Evolutionary conservation across 2,113 vertebrate species (phyloP), one percentile per base, ranked within the genome.

Genomic region (Lathamus discolor): DNA sequence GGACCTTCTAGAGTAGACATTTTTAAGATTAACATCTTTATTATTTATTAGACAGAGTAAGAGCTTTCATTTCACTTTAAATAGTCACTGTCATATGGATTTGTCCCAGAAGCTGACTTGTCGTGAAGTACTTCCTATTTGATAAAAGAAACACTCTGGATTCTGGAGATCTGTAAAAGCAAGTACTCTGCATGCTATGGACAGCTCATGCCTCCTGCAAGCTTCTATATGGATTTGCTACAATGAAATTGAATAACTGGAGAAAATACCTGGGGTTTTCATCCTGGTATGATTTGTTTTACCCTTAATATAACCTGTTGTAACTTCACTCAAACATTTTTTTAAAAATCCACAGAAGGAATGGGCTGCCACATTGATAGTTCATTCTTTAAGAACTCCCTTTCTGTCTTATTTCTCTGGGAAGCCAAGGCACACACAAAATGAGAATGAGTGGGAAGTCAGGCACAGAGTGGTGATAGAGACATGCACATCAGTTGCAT

Each of bases 11-110:
- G 83, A 96, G 62, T 80, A 92, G 88, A 83, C 39, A 44, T 91
- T 89, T 92, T 73, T 67, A 93, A 85, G 67, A 80, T 85, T 19
- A 95, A 87, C 59, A 61, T 87, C 83, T 92, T 83, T 91, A 74
- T 95, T 93, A 96, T 96, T 95, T 96, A 93, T 96, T 88, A 88
- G 74, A 64, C 54, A 91, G 83, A 93, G 89, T 59, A 69, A 86
- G 44, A 84, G 62, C 76, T 94, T 92, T 89, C 29, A 66, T 93
- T 95, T 89, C 28, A 62, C 54, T 96, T 95, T 24, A 90, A 80
- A 83, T 77, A 90, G 29, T 89, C 57, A 66, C 41, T 77, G 55
- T 73, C 81, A 57, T 51, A 39, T 2, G 17, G 83, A 79, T 95
- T 92, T 11, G 1, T 86, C 89, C 83, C 70, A 69, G 79, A 93